Evolutionary conservation across 2,113 vertebrate genomes (phyloP), one percentile per base, ranked within the genome.

Genomic region (Heloderma charlesbogerti): DNA sequence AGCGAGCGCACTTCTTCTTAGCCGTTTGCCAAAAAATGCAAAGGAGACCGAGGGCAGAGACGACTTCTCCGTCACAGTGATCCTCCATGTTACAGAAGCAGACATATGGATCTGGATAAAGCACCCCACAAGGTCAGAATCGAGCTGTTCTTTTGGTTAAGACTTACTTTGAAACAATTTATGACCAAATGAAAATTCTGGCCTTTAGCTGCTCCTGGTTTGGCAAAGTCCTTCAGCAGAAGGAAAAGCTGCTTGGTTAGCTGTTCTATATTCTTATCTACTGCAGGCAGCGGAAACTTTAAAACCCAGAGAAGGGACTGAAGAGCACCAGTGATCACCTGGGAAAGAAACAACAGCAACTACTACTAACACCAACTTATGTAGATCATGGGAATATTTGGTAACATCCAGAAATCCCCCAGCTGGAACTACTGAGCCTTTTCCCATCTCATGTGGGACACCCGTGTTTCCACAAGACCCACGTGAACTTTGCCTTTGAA

Each of bases 151-250:
- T 71, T 74, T 37, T 43, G 5, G 12, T 25, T 77, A 80, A 29
- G 37, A 85, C 97, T 97, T 95, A 99, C 99, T 98, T 99, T 99
- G 95, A 99, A 99, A 97, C 99, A 99, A 95, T 98, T 99, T 88
- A 99, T 98, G 34, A 99, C 98, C 91, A 99, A 96, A 75, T 98
- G 97, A 93, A 99, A 99, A 96, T 99, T 99, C 95, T 99, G 98
- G 75, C 99, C 99, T 29, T 95, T 98, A 67, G 97, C 99, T 4
- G 98, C 97, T 43, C 99, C 99, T 0, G 98, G 98, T 94, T 98
- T 99, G 60, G 99, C 98, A 92, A 99, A 99, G 92, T 99, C 98
- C 95, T 99, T 99, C 89, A 99, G 97, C 96, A 99, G 95, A 40
- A 99, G 90, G 88, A 99, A 99, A 86, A 99, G 98, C 89, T 98